Evolutionary conservation across 2,888 invertebrate genomes (phyloP), one percentile per base, ranked within the genome.

Genomic region (Drosophila colorata): DNA sequence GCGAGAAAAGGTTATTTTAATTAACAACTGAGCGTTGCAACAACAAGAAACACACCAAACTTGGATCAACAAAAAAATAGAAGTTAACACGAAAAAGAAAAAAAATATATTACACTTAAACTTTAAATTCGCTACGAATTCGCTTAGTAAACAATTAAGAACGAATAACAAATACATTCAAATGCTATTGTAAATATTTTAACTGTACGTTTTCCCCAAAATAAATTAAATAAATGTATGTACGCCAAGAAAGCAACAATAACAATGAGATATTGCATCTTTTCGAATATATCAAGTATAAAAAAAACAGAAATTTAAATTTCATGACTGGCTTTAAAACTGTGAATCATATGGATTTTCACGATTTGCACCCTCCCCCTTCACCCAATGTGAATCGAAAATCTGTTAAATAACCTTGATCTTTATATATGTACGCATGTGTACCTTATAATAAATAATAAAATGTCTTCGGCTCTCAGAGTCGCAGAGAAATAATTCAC

Each of bases 141-240:
- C 57, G 74, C 64, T 81, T 74, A 65, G 60, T 44, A 52, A 47
- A 58, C 20, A 38, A 55, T 43, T 38, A 8, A 35, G 28, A 55
- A 33, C 37, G 57, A 65, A 40, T 49, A 58, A 69, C 38, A 55
- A 64, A 63, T 48, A 57, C 49, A 71, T 74, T 74, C 53, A 68
- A 68, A 55, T 78, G 78, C 86, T 83, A 88, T 89, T 83, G 83
- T 89, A 83, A 83, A 83, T 83, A 83, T 68, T 81, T 74, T 78
- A 87, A 72, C 69, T 89, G 80, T 81, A 87, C 58, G 69, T 85
- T 84, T 85, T 51, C 78, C 53, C 55, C 25, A 53, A 58, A 35
- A 48, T 33, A 8, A n/a, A 53, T 41, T 33, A 69, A 65, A 69
- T 66, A 66, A 66, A 66, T 66, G 46, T 58, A 48, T 69, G 69